phyloP scores from a whole-genome alignment of 2,797 vertebrate genomes.

The Lagocephalus sceleratus region DNA sequence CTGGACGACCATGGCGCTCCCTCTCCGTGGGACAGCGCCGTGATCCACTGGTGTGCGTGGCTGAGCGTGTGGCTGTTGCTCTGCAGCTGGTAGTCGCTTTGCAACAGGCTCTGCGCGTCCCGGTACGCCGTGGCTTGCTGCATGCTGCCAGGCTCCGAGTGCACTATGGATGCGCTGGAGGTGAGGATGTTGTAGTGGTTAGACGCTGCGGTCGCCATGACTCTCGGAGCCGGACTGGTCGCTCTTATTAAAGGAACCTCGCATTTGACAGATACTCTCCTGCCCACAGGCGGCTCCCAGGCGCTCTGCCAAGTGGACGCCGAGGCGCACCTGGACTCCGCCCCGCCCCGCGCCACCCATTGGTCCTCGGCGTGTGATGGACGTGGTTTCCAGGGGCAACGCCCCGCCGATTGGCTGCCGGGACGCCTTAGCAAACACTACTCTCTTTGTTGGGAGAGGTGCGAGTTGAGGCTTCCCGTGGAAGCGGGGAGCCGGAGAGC shows the following conservation, averaged over 20 bases:
- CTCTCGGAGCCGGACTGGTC: slow-evolving; percentile 93
- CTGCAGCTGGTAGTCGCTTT: slow-evolving; percentile 93
- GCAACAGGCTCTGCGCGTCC: slow-evolving; percentile 94
- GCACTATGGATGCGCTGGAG: slow-evolving; percentile 93
- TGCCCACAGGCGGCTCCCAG: slow-evolving; percentile 83
- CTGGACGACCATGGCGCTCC: slow-evolving; percentile 87
- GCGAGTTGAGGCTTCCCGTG: slow-evolving; percentile 70
- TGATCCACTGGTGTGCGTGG: slow-evolving; percentile 98
- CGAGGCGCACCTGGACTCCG: slow-evolving; percentile 83
- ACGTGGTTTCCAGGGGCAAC: slow-evolving; percentile 85
- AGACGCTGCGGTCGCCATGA: slow-evolving; percentile 99
- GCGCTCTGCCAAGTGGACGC: slow-evolving; percentile 84
- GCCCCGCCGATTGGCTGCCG: slow-evolving; percentile 76
- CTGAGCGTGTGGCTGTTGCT: slow-evolving; percentile 95
- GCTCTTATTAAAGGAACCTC: slow-evolving; percentile 88
- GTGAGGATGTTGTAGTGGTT: slow-evolving; percentile 97
- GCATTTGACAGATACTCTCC: slow-evolving; percentile 95
- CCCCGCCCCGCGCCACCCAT: slow-evolving; percentile 79
- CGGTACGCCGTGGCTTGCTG: slow-evolving; percentile 91
- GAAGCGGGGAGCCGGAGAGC: slow-evolving; percentile 72
- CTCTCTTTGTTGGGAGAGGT: slow-evolving; percentile 69
- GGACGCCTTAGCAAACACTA: slow-evolving; percentile 70
- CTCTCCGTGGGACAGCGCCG: slow-evolving; percentile 94
- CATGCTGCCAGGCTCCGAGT: slow-evolving; percentile 93
- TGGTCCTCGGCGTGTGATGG: slow-evolving; percentile 83